Base-by-base conservation (phyloP, 2,888 invertebrate species). In the Brenthis hecate region DNA sequence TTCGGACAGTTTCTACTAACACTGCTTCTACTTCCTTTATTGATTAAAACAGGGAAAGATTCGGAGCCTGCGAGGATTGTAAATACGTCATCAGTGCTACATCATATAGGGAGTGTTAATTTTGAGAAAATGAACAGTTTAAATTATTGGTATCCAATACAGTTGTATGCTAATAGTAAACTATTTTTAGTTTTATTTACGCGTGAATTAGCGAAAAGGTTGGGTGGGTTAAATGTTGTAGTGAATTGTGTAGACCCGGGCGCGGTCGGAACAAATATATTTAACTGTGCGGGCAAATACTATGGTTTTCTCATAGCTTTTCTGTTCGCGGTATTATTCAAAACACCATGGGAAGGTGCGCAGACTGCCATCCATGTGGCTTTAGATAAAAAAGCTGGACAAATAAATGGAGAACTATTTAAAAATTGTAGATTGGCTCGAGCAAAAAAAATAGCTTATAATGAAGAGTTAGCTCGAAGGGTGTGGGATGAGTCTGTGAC, bases 1-100 rank as follows among this genome's bases (percentile, higher is more conserved):
- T 97, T 96, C 84, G 99, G 99, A 0, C 97, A 98, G 13, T 99
- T 98, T 84, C 92, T 99, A 47, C 91, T 99, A 62, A 98, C 98
- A 0, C 96, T 98, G 83, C 94, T 99, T 48, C 94, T 99, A 51
- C 94, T 97, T 75, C 97, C 97, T 88, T 88, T 97, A 72, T 81
- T 97, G 73, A 96, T 95, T 82, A 94, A 94, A 80, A 81, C 86
- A 8, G 91, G 88, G 2, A 77, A 68, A 0, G 66, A 76, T 4
- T 94, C 95, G 13, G 94, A 94, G 14, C 95, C 96, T 6, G 94
- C 96, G 68, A 94, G 97, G 71, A 94, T 98, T 0, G 94, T 97
- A 0, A 94, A 96, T 36, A 97, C 97, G 0, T 96, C 97, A 0
- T 97, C 97, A 0, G 93, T 95, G 74, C 80, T 96, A 19, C 97